A percentile compares a stretch with the other conserved stretches of the same genome.
Conservation (phyloP, 1,140 invertebrate genomes). For the Bombus soroeensis region DNA sequence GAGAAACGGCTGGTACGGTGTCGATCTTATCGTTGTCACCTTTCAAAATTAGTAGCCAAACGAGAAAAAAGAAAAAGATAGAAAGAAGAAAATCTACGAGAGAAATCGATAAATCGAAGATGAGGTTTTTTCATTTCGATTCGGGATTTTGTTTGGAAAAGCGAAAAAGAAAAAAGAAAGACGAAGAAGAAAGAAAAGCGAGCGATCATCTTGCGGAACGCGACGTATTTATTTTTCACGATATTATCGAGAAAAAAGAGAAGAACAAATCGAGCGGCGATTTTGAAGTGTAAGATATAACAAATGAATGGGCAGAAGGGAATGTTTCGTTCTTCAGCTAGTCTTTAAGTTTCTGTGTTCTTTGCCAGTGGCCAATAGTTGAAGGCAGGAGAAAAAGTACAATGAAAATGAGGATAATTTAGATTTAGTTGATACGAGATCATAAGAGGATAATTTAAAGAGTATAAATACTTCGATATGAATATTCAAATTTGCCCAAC, state of each 20-base stretch:
- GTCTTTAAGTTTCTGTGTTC: constrained; percentile 6
- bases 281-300: constrained; percentile 37
- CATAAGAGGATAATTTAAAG: neutral
- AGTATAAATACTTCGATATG: neutral
- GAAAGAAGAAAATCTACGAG: neutral
- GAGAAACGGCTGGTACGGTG: neutral
- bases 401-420: neutral
- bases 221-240: constrained; percentile 31
- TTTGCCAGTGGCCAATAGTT: constrained; percentile 10
- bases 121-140: constrained; percentile 16
- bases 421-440: constrained; percentile 21
- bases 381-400: neutral
- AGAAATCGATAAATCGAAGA: constrained; percentile 24
- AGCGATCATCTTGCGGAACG: constrained; percentile 13
- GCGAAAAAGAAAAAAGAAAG: neutral
- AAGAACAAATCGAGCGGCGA: constrained; percentile 23
- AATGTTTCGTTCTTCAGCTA: neutral
- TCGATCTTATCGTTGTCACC: constrained; percentile 14
- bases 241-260: neutral
- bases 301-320: neutral
- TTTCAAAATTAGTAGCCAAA: constrained; percentile 28
- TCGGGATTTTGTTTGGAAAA: constrained; percentile 8
- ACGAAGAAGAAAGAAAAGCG: neutral
- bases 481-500: neutral
- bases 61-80: neutral